These are phyloP conservation scores for Agraylea sexmaculata DNA, from an alignment of 1,140 invertebrate genomes.

Conservation along the genomic window DNA sequence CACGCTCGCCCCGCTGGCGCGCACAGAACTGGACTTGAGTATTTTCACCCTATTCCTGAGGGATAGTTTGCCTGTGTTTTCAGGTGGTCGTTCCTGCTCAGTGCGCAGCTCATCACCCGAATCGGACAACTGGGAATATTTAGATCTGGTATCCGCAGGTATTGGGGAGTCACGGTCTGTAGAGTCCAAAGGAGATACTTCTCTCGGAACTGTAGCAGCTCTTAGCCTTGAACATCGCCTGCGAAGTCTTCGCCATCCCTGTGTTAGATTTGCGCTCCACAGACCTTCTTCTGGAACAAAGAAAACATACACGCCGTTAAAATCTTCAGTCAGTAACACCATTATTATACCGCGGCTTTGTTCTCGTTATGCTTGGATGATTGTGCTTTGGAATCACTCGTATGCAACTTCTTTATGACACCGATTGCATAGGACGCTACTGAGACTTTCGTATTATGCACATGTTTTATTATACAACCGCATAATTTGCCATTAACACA, in stretches of 20 bases:
- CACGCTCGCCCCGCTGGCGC: constrained; percentile 41
- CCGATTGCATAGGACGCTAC: no score
- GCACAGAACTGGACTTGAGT: constrained; percentile 46
- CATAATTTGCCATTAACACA: no score
- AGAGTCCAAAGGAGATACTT: constrained; percentile 35
- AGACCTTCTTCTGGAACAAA: constrained; percentile 50
- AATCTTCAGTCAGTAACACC: neutral
- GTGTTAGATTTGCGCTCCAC: constrained; percentile 61
- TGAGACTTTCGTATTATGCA: no score
- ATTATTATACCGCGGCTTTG: neutral
- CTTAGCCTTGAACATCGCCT: constrained; percentile 52
- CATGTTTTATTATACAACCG: no score
- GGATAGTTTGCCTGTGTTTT: constrained; percentile 33
- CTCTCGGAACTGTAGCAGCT: constrained; percentile 37
- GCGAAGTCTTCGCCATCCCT: constrained; percentile 56
- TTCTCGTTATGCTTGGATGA: no score
- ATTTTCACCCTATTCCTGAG: constrained; percentile 41
- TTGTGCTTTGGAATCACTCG: no score
- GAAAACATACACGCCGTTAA: constrained; percentile 1
- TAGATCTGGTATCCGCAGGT: constrained; percentile 33
- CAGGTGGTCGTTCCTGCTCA: constrained; percentile 26
- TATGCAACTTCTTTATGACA: no score
- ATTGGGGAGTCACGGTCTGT: constrained; percentile 39
- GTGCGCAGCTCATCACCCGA: constrained; percentile 24
- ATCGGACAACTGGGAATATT: constrained; percentile 30